Conservation (phyloP, 2,888 invertebrate genomes). For the Sphaerophoria rueppellii region DNA sequence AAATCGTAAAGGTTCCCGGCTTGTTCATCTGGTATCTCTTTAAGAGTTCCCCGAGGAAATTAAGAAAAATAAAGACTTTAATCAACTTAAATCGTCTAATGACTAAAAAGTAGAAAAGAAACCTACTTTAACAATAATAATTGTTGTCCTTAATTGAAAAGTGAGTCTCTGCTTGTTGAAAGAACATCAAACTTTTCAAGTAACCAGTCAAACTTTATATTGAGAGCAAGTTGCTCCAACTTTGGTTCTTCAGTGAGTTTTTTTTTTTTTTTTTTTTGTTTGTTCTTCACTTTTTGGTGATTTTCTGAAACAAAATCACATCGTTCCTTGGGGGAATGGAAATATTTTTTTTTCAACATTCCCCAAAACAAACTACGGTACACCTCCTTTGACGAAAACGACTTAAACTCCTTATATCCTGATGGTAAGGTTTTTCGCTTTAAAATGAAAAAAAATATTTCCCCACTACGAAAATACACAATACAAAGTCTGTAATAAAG, state of each 20-base stretch:
- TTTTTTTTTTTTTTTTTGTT: background rate
- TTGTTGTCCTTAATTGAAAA: slow-evolving; percentile 39
- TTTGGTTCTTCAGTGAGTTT: background rate
- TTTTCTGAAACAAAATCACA: slow-evolving; percentile 9
- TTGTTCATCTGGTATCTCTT: no score
- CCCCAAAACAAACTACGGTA: background rate
- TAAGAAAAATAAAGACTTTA: background rate
- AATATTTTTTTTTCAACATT: background rate
- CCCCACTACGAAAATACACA: slow-evolving; percentile 22
- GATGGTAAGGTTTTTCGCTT: slow-evolving; percentile 26
- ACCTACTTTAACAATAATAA: background rate
- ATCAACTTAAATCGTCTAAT: background rate
- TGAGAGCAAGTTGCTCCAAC: background rate
- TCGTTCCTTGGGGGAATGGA: background rate
- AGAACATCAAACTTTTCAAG: slow-evolving; percentile 24
- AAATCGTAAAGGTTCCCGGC: no score
- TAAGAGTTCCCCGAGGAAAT: no score
- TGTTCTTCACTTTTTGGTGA: slow-evolving; percentile 11
- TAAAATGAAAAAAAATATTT: background rate
- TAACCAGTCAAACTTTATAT: slow-evolving; percentile 44
- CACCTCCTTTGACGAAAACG: slow-evolving; percentile 9
- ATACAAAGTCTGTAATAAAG: slow-evolving; percentile 37
- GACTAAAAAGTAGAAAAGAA: background rate
- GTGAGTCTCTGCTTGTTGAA: slow-evolving; percentile 24
- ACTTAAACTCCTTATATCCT: slow-evolving; percentile 19